Base-by-base conservation (phyloP, 2,888 invertebrate species). In the Aleiodes alternator region DNA sequence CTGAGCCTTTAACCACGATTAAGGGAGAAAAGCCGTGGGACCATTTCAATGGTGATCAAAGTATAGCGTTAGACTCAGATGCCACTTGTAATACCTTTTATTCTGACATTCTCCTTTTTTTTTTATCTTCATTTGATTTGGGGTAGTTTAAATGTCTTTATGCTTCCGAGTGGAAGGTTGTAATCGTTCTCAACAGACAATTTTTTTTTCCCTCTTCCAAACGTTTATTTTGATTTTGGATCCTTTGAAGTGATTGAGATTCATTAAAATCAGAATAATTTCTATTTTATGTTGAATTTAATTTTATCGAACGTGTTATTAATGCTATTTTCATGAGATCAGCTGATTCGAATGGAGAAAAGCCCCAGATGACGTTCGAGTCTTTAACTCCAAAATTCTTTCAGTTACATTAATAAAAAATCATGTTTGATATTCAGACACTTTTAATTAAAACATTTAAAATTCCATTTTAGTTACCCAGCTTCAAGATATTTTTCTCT, bases 1-100 rank as follows among this genome's bases (percentile, higher is more conserved):
- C 79, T 78, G 80, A 80, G 79, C 79, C 80, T 80, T 79, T 80
- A 80, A 80, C 80, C 78, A 74, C 78, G 77, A 80, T 80, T 78
- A 79, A 79, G 75, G 34, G 71, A 51, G 38, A 56, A 71, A 31
- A 43, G 43, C 59, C 59, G 51, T 61, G 31, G 43, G 50, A 61
- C 61, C 53, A 61, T 61, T 48, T 51, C 57, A 34, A 51, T 38
- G 14, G 48, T 75, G 70, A 70, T 75, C 75, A 75, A 75, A 75
- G 73, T 68, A 56, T 56, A 64, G 64, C 64, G 64, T 64, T 64
- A 64, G 64, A 64, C 64, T 64, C 64, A 64, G 64, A 64, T 64
- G 64, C 64, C 64, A 64, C 64, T 64, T 64, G 64, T 64, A 64
- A 64, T 64, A 64, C 64, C 64, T 64, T 64, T 64, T 64, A 64